These are phyloP conservation scores for Ophonus ardosiacus DNA, from an alignment of 2,888 invertebrate genomes.

Conservation along the genomic window DNA sequence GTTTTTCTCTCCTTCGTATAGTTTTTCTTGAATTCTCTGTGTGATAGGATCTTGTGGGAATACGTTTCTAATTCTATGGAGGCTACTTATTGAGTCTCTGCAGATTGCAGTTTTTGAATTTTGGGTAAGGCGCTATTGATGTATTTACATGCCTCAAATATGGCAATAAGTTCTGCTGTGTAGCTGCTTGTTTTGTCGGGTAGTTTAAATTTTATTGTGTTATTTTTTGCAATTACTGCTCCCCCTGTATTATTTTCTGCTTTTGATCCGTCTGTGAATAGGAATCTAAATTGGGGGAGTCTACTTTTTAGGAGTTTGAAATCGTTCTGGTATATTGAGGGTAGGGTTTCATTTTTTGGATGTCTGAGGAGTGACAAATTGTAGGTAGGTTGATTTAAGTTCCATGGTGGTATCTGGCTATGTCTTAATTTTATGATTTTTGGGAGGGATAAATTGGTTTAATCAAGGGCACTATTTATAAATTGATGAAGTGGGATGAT, in stretches of 20 bases:
- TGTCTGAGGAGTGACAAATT: neutral
- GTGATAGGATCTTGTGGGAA: neutral
- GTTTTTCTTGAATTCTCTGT: no score
- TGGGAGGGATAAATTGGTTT: no score
- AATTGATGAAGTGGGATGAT: neutral
- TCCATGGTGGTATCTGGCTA: no score
- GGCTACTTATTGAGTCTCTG: neutral
- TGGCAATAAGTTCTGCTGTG: no score
- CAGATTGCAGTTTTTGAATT: no score
- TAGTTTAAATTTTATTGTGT: neutral
- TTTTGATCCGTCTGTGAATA: neutral
- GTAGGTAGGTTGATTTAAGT: neutral
- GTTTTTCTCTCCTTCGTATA: no score
- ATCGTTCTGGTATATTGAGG: neutral
- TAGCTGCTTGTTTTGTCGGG: no score
- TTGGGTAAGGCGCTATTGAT: no score
- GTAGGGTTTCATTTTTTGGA: neutral
- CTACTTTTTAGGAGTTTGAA: neutral
- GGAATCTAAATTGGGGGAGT: no score
- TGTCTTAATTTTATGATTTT: no score
- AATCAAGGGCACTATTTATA: no score
- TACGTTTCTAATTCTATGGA: neutral
- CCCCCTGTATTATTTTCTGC: neutral
- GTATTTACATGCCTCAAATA: no score
- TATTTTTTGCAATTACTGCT: neutral